Percentiles rank a stretch among this genome's conserved stretches.
Conservation (phyloP, 2,888 invertebrate genomes). For the Amorpha juglandis region DNA sequence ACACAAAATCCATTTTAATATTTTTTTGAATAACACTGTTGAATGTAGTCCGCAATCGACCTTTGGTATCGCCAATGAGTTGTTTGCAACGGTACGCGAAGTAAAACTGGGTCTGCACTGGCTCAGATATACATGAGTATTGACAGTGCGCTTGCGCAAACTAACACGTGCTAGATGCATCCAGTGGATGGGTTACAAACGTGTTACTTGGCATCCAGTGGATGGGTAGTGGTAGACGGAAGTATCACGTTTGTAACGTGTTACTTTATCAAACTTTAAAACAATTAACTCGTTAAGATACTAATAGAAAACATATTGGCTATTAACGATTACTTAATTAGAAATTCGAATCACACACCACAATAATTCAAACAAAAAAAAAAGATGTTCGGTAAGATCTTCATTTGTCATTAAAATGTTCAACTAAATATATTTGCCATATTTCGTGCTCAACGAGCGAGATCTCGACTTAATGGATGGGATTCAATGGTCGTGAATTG, state of each 20-base stretch:
- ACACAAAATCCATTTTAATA: too few relatives aligned
- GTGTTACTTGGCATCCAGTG: too few relatives aligned
- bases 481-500: conserved; percentile 76
- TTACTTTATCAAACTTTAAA: too few relatives aligned
- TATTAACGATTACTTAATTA: too few relatives aligned
- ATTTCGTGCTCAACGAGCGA: conserved; percentile 47
- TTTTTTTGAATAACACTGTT: background rate
- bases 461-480: conserved; percentile 57
- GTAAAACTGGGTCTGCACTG: background rate
- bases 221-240: too few relatives aligned
- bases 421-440: conserved; percentile 38
- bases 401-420: background rate
- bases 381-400: background rate
- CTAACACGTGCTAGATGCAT: background rate
- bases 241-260: too few relatives aligned
- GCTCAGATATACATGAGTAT: background rate
- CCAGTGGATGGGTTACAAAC: too few relatives aligned
- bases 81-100: conserved; percentile 1
- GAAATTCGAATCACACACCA: too few relatives aligned
- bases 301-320: too few relatives aligned
- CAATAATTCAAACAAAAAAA: too few relatives aligned
- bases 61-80: background rate
- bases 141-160: conserved; percentile 2
- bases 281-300: too few relatives aligned
- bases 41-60: background rate